Base-by-base conservation (phyloP, 1,140 invertebrate genomes). In the Trachymyrmex cornetzi region DNA sequence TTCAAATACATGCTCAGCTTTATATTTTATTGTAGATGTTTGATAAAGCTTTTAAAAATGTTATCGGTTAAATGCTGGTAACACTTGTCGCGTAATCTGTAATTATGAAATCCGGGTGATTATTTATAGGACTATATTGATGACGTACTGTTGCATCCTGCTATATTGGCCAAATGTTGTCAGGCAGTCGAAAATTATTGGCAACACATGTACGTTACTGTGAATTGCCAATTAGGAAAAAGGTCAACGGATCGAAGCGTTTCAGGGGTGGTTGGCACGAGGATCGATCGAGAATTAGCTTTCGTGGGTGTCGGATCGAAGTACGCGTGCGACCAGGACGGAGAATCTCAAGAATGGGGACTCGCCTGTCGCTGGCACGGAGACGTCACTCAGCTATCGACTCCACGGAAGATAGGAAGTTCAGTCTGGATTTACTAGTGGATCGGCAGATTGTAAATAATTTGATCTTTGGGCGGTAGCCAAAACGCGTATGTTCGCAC, bases 331-430 rank as follows among this genome's bases (percentile, higher is more conserved):
- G 66, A 57, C 77, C 69, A 50, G 63, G 9, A 87, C 74, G 74
- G 92, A 93, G 91, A 92, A 93, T 93, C 88, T 91, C 87, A 93
- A 93, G 92, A 94, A 94, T 92, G 94, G 88, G 93, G 91, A 94
- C 93, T 95, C 93, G 94, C 93, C 85, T 94, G 90, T 94, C 91
- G 93, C 93, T 94, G 93, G 94, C 95, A 95, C 95, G 94, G 94
- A 95, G 92, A 92, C 93, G 92, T 95, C 94, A 92, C 93, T 95
- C 95, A 95, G 92, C 94, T 95, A 95, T 93, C 90, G 94, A 95
- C 95, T 95, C 94, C 94, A 89, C 94, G 92, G 79, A 55, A 71
- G 92, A 79, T 57, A 75, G 90, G 85, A 91, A 87, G 34, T 87
- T 88, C 44, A 63, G 86, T 34, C 4, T 44, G 69, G 89, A 61